Conservation (phyloP, 1,140 invertebrate genomes). For the Paralvinella palmiformis region DNA sequence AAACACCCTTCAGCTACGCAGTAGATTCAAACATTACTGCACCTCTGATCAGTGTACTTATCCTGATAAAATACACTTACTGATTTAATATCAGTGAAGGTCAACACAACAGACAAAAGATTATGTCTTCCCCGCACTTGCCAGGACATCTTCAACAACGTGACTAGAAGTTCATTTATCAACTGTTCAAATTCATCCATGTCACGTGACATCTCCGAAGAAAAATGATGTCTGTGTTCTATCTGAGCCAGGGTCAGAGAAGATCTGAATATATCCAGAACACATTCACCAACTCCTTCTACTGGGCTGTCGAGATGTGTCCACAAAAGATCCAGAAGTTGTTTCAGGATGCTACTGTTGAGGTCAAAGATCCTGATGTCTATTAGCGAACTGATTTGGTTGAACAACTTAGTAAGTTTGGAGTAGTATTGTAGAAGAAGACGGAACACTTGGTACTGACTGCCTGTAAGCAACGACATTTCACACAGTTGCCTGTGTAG, state of each 20-base stretch:
- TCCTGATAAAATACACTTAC: too few species aligned
- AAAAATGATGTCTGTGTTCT: neutral
- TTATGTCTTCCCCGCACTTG: neutral
- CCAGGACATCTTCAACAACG: neutral
- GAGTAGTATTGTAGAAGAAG: too few species aligned
- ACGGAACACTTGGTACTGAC: too few species aligned
- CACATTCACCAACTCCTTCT: conserved; percentile 5
- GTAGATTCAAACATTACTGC: too few species aligned
- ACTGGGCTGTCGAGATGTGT: conserved; percentile 8
- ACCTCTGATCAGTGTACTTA: too few species aligned
- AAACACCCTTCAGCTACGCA: too few species aligned
- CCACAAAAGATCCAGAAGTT: conserved; percentile 3
- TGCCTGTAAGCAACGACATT: too few species aligned
- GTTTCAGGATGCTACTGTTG: too few species aligned
- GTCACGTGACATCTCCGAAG: neutral
- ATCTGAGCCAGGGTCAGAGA: neutral
- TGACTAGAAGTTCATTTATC: neutral
- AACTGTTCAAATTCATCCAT: neutral
- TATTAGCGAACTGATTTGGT: too few species aligned
- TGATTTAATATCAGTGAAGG: neutral
- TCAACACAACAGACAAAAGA: neutral
- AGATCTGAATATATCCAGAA: neutral
- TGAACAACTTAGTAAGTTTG: too few species aligned
- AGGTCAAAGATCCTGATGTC: too few species aligned
- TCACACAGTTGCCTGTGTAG: too few species aligned